Percentiles rank a stretch among this genome's conserved stretches.
Conservation (phyloP, 2,113 vertebrate species). For the Elachura formosa region DNA sequence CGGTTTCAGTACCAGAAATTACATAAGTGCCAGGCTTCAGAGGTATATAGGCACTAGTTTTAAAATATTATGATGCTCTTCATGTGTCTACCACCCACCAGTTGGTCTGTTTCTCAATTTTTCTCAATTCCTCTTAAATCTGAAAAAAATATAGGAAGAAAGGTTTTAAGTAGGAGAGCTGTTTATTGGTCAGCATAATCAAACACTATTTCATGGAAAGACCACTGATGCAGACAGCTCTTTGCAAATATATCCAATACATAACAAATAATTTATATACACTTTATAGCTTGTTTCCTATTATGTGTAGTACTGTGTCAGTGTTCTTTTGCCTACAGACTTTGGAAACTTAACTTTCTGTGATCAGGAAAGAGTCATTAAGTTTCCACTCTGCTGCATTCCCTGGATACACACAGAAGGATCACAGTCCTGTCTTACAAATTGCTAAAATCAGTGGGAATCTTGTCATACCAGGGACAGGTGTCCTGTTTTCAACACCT, state of each 20-base stretch:
- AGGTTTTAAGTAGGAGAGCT: neutral
- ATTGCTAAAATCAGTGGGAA: neutral
- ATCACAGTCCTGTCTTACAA: neutral
- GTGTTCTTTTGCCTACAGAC: neutral
- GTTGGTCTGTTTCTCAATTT: neutral
- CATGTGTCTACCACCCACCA: neutral
- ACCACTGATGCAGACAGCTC: neutral
- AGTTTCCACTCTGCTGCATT: neutral
- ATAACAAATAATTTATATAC: neutral
- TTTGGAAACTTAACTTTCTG: neutral
- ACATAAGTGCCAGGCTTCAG: neutral
- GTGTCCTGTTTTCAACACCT: neutral
- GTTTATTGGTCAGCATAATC: neutral
- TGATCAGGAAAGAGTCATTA: neutral
- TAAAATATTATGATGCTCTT: neutral
- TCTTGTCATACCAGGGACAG: rapidly evolving
- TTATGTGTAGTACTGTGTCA: neutral
- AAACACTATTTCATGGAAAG: neutral
- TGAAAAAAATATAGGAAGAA: neutral
- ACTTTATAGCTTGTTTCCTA: neutral
- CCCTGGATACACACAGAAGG: neutral
- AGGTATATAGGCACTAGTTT: neutral
- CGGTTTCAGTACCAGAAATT: neutral
- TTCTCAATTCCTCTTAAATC: neutral
- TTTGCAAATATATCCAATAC: neutral